Evolutionary conservation across 1,140 invertebrate genomes (phyloP).

Genomic region (Diorhabda carinulata): DNA sequence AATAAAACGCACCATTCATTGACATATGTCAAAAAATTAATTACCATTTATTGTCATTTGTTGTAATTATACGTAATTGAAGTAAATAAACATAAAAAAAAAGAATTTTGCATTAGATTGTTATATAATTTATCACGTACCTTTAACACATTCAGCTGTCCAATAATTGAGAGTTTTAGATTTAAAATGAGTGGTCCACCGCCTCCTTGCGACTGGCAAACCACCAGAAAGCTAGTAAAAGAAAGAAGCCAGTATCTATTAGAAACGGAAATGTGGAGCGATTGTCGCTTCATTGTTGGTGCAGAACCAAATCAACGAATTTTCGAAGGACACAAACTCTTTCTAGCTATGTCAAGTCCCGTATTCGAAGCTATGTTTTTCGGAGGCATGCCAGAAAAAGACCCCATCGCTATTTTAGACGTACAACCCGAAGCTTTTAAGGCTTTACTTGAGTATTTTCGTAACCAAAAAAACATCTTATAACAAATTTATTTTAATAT

Average conservation of each 20-base stretch:
- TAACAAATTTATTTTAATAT: slow-evolving; percentile 15
- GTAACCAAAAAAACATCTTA: too few species aligned
- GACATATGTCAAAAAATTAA: too few species aligned
- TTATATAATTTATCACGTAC: too few species aligned
- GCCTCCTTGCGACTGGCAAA: slow-evolving; percentile 66
- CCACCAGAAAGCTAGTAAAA: slow-evolving; percentile 61
- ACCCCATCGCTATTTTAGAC: slow-evolving; percentile 73
- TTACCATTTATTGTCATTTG: too few species aligned
- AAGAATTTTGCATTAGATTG: too few species aligned
- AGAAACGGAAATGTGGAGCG: slow-evolving; percentile 72
- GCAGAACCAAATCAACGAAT: slow-evolving; percentile 68
- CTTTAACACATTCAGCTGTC: too few species aligned
- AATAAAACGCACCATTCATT: too few species aligned
- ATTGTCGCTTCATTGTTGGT: slow-evolving; percentile 79
- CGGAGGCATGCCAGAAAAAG: slow-evolving; percentile 65
- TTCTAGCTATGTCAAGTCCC: slow-evolving; percentile 79
- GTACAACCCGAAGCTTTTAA: slow-evolving; percentile 81
- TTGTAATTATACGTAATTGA: too few species aligned
- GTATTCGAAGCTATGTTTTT: slow-evolving; percentile 81
- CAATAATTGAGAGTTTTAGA: not conserved
- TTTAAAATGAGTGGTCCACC: slow-evolving; percentile 38
- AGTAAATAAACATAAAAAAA: too few species aligned
- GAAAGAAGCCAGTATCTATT: slow-evolving; percentile 67
- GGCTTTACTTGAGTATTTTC: slow-evolving; percentile 59
- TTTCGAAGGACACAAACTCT: slow-evolving; percentile 72